Base-by-base conservation (phyloP, 2,888 invertebrate species). In the Trachelus tabidus region DNA sequence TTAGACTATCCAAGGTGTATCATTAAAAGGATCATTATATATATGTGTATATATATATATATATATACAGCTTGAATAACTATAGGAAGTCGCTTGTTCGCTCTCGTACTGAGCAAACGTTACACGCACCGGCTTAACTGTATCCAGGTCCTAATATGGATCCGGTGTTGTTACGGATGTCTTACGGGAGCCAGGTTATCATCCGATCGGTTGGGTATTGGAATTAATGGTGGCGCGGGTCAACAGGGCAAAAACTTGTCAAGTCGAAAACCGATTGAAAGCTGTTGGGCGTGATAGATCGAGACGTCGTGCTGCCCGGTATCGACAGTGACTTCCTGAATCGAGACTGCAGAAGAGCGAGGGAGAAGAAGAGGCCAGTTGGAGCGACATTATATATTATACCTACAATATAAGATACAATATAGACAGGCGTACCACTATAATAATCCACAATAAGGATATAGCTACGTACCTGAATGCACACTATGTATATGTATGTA, bases 61-160 rank as follows among this genome's bases (percentile, higher is more conserved):
- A 23, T 15, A 56, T 56, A 23, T 1, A 37, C 37, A 56, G 15
- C 15, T 56, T 56, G 56, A 23, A 56, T 56, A 23, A 56, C 56
- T 56, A 56, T 56, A 56, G 56, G 56, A 56, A 56, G 56, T 56
- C 56, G 71, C 73, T 35, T 76, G 78, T 73, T 34, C 76, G 73
- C 75, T 78, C 78, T 78, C 71, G 78, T 76, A 78, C 34, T 76
- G 78, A 40, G 78, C 75, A 78, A 78, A 78, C 78, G 73, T 75
- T 76, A 78, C 78, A 76, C 75, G 78, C 75, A 78, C 78, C 76
- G 73, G 34, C 78, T 76, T 78, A 78, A 78, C 78, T 78, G 78
- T 78, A 75, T 75, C 78, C 35, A 73, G 71, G 75, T 75, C 78
- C 78, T 73, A 78, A 78, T 75, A 75, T 79, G 75, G 74, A 30